Evolutionary conservation across 2,888 invertebrate species (phyloP).

Genomic region (Linnaemya tessellans): DNA sequence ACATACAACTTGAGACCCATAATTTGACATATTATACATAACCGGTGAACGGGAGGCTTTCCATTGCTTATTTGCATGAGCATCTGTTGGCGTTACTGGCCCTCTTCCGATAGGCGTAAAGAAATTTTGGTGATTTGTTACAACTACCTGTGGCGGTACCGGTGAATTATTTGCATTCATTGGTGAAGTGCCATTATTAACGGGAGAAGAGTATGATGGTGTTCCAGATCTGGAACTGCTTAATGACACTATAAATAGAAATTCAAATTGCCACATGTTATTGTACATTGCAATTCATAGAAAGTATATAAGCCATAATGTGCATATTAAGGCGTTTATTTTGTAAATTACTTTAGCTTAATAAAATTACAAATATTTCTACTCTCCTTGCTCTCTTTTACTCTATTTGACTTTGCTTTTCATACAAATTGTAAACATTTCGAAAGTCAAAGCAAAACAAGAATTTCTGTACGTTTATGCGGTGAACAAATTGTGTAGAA

Average conservation of each 20-base stretch:
- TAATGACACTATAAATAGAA: slow-evolving; percentile 89
- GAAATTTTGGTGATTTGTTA: slow-evolving; percentile 91
- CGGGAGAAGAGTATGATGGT: slow-evolving; percentile 93
- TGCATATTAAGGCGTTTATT: too few relatives aligned
- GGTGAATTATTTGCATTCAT: slow-evolving; percentile 85
- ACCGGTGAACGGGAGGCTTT: slow-evolving; percentile 81
- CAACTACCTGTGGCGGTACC: slow-evolving; percentile 87
- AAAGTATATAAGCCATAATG: too few relatives aligned
- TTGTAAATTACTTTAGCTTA: too few relatives aligned
- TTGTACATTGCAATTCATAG: too few relatives aligned
- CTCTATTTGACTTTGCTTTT: too few relatives aligned
- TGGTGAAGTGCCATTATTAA: slow-evolving; percentile 88
- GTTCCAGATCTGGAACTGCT: slow-evolving; percentile 97
- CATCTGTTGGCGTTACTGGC: slow-evolving; percentile 73
- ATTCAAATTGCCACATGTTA: slow-evolving; percentile 2
- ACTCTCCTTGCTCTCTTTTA: too few relatives aligned
- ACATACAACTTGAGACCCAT: slow-evolving; percentile 78
- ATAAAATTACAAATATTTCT: too few relatives aligned
- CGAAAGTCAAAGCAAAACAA: too few relatives aligned
- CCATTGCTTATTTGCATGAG: slow-evolving; percentile 80
- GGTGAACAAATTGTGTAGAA: too few relatives aligned
- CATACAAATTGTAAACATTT: too few relatives aligned
- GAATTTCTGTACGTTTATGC: too few relatives aligned
- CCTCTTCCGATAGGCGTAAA: slow-evolving; percentile 91
- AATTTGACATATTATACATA: slow-evolving; percentile 80